A percentile compares a stretch with the other conserved stretches of the same genome.
These are phyloP conservation scores for Eutolmus rufibarbis DNA, from an alignment of 2,888 invertebrate species.

Conservation along the genomic window DNA sequence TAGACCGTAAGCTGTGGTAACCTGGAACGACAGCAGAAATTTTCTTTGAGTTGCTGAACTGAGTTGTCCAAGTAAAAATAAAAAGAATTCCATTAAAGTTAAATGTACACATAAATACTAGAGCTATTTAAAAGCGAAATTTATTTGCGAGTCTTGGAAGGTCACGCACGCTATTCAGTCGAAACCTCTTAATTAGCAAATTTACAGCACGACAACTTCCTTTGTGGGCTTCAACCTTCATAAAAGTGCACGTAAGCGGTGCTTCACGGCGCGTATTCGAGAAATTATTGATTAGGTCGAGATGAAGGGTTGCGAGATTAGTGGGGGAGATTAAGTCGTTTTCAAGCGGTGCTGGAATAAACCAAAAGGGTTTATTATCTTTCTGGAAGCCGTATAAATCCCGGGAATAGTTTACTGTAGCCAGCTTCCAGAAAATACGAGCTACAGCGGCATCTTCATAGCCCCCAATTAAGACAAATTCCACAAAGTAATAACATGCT, in stretches of 20 bases:
- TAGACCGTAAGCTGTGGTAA: slow-evolving; percentile 91
- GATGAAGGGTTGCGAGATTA: not conserved
- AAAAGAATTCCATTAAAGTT: slow-evolving; percentile 9
- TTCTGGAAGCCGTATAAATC: not conserved
- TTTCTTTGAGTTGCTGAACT: not conserved
- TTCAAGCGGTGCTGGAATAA: not conserved
- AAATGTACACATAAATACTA: slow-evolving; percentile 27
- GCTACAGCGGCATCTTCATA: not conserved
- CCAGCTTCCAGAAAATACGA: not conserved
- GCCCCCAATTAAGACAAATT: slow-evolving; percentile 33
- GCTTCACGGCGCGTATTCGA: not conserved
- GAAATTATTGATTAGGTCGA: not conserved
- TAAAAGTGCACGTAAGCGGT: not conserved
- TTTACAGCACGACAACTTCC: slow-evolving; percentile 6
- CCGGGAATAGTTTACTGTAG: not conserved
- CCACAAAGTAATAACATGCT: slow-evolving; percentile 12
- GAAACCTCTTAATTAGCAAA: slow-evolving; percentile 22
- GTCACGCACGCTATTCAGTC: not conserved
- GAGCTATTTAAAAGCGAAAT: not conserved
- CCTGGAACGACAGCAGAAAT: slow-evolving; percentile 66
- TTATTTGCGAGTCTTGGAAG: not conserved
- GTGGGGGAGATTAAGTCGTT: not conserved
- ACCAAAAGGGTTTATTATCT: not conserved
- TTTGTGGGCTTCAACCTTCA: not conserved
- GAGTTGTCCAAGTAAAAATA: slow-evolving; percentile 40